These are phyloP conservation scores for Metacarcinus magister DNA, from an alignment of 2,888 invertebrate species.

Conservation along the genomic window DNA sequence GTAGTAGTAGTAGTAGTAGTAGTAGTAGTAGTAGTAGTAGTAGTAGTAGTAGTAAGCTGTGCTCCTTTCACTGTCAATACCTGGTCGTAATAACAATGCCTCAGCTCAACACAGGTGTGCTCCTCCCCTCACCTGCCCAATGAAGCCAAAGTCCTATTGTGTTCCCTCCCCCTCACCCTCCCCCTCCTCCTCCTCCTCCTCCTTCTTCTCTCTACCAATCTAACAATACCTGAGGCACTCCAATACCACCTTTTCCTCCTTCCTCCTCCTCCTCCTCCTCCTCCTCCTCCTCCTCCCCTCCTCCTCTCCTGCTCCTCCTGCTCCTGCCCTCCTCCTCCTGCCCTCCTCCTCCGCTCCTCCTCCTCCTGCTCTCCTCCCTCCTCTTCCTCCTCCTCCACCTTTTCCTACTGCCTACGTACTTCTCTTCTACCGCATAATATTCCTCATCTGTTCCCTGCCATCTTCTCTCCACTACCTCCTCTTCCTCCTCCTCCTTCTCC, in stretches of 20 bases:
- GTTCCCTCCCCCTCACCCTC: not conserved
- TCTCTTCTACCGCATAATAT: no score
- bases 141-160: slow-evolving; percentile 3
- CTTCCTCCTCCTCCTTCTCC: not conserved
- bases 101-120: slow-evolving; percentile 6
- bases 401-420: no score
- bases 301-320: not conserved
- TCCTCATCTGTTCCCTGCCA: not conserved
- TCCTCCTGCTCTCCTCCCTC: not conserved
- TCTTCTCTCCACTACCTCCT: not conserved
- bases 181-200: slow-evolving; percentile 26
- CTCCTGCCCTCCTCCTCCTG: not conserved
- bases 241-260: not conserved
- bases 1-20: no score
- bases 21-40: not conserved
- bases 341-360: not conserved
- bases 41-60: not conserved
- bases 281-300: not conserved
- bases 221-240: not conserved
- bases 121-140: not conserved
- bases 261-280: not conserved
- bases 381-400: not conserved
- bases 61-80: not conserved
- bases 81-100: not conserved
- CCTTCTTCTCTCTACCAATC: not conserved